phyloP scores from a whole-genome alignment of 2,888 invertebrate genomes.

The Stenotaenia linearis region DNA sequence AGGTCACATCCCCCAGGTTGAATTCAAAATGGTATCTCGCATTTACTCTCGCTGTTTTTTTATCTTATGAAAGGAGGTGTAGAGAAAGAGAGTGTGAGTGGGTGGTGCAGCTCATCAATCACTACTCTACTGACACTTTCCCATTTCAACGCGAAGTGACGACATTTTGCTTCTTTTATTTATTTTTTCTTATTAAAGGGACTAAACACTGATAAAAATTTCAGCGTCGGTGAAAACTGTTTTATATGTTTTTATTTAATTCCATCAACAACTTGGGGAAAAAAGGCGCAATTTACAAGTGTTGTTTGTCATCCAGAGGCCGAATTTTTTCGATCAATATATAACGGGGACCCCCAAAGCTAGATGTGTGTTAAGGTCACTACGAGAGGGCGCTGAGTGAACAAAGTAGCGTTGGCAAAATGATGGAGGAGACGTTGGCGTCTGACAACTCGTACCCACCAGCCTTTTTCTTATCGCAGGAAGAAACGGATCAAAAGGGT shows the following conservation, averaged over 20 bases:
- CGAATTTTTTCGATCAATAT: constrained; percentile 19
- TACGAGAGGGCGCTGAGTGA: constrained; percentile 14
- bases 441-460: constrained; percentile 11
- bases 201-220: not conserved
- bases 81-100: constrained; percentile 17
- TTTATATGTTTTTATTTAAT: too few relatives aligned
- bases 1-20: constrained; percentile 17
- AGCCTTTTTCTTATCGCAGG: not conserved
- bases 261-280: too few relatives aligned
- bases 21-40: constrained; percentile 12
- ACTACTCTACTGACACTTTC: constrained; percentile 20
- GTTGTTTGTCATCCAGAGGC: not conserved
- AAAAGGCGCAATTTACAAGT: not conserved
- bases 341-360: not conserved
- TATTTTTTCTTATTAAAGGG: not conserved
- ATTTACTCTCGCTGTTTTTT: not conserved
- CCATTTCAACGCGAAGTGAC: constrained; percentile 15
- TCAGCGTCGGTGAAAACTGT: too few relatives aligned
- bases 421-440: constrained; percentile 16
- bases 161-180: constrained; percentile 4
- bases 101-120: constrained; percentile 16
- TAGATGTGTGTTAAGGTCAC: constrained; percentile 16
- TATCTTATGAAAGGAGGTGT: constrained; percentile 1
- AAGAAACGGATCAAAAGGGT: constrained; percentile 19
- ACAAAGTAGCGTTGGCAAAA: constrained; percentile 3